Evolutionary conservation across 2,113 vertebrate species (phyloP), one percentile per base, ranked within the genome.

Genomic region (Phaethon lepturus): DNA sequence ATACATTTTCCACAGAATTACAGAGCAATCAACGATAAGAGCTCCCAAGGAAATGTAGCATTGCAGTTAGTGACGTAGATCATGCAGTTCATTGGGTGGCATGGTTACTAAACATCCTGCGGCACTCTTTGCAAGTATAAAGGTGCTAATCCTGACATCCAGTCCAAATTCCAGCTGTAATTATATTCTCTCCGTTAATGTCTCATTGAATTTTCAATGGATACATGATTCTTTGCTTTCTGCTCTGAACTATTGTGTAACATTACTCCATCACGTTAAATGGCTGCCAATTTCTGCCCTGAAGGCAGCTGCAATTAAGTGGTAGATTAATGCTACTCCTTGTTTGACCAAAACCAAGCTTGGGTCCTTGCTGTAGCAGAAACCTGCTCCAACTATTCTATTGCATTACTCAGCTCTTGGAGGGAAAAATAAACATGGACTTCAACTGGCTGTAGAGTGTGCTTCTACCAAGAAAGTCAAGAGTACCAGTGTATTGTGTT

Each of bases 1-100:
- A 80, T 42, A 52, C 77, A 74, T 91, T 96, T 87, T 90, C 45
- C 40, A 44, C 69, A 95, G 69, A 94, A 91, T 93, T 81, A 73
- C 60, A 85, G 66, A 89, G 52, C 89, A 72, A 47, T 64, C 56
- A 56, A 47, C 0, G 0, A 3, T 67, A 92, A 87, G 58, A 69
- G 52, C 74, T 95, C 69, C 78, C 28, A 76, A 76, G 53, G 22
- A 55, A 62, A 62, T 5, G 45, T 59, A 93, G 63, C 52, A 7
- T 52, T 81, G 55, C 64, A 72, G 35, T 63, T 53, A 75, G 45
- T 79, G 84, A 92, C 0, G 1, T 56, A 40, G n/a, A 52, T 81
- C 31, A 17, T 18, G 55, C 26, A 55, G 71, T 80, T 66, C 44
- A 10, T 24, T 49, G 76, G 31, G 40, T 78, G 55, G 62, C 66